These are phyloP conservation scores for Troilus luridus DNA, from an alignment of 2,888 invertebrate genomes.

Conservation along the genomic window DNA sequence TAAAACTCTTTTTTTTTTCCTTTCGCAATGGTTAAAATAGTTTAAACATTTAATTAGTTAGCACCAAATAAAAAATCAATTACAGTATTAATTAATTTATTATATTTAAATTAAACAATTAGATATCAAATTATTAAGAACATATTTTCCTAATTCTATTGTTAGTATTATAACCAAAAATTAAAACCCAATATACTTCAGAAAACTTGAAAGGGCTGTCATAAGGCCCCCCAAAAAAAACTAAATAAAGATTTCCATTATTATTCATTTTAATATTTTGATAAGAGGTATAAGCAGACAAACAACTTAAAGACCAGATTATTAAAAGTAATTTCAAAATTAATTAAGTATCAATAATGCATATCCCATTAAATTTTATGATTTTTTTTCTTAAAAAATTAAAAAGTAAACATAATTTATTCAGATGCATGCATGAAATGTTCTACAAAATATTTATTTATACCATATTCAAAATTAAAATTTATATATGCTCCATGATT, in stretches of 20 bases:
- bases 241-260: neutral
- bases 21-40: neutral
- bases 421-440: neutral
- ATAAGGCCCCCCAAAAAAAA: neutral
- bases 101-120: constrained; percentile 29
- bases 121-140: constrained; percentile 29
- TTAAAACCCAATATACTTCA: constrained; percentile 30
- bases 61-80: constrained; percentile 16
- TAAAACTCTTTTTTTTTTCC: neutral
- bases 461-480: no score
- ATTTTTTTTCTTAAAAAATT: neutral
- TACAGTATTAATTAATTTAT: constrained; percentile 27
- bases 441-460: no score
- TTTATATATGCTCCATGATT: no score
- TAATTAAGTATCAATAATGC: neutral
- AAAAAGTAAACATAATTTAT: neutral
- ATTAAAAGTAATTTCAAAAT: neutral
- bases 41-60: constrained; percentile 38
- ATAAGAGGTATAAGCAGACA: neutral
- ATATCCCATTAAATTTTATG: neutral
- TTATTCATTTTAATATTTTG: neutral
- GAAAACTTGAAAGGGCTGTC: neutral
- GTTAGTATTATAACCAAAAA: constrained; percentile 30
- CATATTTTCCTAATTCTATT: constrained; percentile 3
- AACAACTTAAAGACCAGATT: neutral